phyloP scores from a whole-genome alignment of 2,113 vertebrate genomes.

The Dasyurus viverrinus region DNA sequence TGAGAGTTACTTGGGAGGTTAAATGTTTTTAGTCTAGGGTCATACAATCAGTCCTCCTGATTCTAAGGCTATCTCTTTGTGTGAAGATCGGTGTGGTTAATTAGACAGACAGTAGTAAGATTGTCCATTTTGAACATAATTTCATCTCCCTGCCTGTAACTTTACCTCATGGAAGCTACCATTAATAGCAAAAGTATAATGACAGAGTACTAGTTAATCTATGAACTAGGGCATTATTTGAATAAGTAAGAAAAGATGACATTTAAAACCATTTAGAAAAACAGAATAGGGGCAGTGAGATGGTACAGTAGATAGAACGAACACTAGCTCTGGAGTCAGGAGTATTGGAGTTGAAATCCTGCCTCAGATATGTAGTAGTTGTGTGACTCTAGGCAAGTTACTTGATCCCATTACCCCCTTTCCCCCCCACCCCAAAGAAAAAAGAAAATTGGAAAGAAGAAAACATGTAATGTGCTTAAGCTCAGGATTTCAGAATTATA shows the following conservation, averaged over 20 bases:
- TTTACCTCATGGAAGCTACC: background rate
- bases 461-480: background rate
- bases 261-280: background rate
- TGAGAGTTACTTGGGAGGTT: background rate
- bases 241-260: background rate
- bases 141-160: conserved; percentile 1
- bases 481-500: background rate
- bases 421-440: background rate
- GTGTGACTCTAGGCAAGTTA: background rate
- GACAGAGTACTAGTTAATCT: background rate
- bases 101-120: conserved; percentile 50
- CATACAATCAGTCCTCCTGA: background rate
- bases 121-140: conserved; percentile 30
- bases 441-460: background rate
- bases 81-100: no score
- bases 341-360: background rate
- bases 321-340: background rate
- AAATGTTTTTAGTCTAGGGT: background rate
- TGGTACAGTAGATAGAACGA: background rate
- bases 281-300: no score
- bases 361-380: no score
- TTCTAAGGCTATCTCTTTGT: background rate
- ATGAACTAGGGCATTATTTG: conserved; percentile 12
- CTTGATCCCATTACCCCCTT: background rate
- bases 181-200: conserved; percentile 15